phyloP scores from a whole-genome alignment of 2,797 vertebrate species.

The Phalanger gymnotis region DNA sequence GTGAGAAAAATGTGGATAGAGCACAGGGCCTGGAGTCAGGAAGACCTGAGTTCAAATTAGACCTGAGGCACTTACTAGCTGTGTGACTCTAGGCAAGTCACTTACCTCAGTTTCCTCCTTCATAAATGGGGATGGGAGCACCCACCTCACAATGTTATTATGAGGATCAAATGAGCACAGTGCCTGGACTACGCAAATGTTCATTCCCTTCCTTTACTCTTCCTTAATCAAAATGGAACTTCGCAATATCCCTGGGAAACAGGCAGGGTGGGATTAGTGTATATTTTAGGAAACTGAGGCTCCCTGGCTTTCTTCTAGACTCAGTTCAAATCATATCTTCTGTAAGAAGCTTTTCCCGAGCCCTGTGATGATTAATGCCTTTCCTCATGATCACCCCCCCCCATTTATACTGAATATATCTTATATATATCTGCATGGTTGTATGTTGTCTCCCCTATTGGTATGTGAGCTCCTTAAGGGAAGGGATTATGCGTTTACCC shows the following conservation, averaged over 20 bases:
- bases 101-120: background rate
- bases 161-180: background rate
- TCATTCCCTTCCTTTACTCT: background rate
- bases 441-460: background rate
- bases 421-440: background rate
- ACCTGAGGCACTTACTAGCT: background rate
- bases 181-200: background rate
- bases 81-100: background rate
- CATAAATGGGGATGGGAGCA: background rate
- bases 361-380: background rate
- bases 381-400: background rate
- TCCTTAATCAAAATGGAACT: background rate
- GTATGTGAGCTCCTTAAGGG: background rate
- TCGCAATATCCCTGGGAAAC: background rate
- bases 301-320: background rate
- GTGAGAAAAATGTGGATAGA: background rate
- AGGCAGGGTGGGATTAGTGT: background rate
- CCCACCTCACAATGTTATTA: too few relatives aligned
- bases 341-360: background rate
- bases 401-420: background rate
- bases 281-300: background rate
- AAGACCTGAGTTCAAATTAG: background rate
- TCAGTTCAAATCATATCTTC: background rate
- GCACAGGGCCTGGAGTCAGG: background rate
- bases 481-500: background rate